These are phyloP conservation scores for Neomonachus schauinslandi DNA, from an alignment of 2,113 vertebrate species.

Conservation along the genomic window DNA sequence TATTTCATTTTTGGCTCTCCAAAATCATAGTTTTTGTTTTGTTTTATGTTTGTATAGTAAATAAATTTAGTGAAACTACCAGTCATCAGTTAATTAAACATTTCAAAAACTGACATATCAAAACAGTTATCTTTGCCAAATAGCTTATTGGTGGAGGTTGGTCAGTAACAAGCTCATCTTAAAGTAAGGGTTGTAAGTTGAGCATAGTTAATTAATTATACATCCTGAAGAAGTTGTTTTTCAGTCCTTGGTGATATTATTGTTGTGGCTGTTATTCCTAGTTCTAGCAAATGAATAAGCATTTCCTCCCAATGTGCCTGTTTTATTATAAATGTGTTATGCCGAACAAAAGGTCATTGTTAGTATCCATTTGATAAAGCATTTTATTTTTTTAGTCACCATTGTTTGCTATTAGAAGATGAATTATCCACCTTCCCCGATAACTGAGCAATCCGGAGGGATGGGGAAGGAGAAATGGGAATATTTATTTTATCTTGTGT, in stretches of 20 bases:
- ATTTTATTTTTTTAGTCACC: conserved; percentile 46
- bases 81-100: not conserved
- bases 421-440: conserved; percentile 26
- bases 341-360: conserved; percentile 64
- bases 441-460: not conserved
- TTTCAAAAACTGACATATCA: not conserved
- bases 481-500: conserved; percentile 40
- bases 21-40: not conserved
- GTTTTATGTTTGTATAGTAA: not conserved
- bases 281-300: conserved; percentile 25
- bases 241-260: not conserved
- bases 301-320: not conserved
- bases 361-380: conserved; percentile 41
- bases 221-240: not conserved
- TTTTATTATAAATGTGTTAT: conserved; percentile 59
- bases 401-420: conserved; percentile 62
- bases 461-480: not conserved
- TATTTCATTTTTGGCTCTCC: not conserved
- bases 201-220: not conserved
- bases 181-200: not conserved
- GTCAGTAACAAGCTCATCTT: not conserved
- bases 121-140: not conserved
- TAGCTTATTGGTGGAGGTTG: not conserved
- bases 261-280: not conserved
- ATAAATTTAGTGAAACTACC: not conserved